phyloP scores from a whole-genome alignment of 2,888 invertebrate genomes.

The Drosophila mulleri region DNA sequence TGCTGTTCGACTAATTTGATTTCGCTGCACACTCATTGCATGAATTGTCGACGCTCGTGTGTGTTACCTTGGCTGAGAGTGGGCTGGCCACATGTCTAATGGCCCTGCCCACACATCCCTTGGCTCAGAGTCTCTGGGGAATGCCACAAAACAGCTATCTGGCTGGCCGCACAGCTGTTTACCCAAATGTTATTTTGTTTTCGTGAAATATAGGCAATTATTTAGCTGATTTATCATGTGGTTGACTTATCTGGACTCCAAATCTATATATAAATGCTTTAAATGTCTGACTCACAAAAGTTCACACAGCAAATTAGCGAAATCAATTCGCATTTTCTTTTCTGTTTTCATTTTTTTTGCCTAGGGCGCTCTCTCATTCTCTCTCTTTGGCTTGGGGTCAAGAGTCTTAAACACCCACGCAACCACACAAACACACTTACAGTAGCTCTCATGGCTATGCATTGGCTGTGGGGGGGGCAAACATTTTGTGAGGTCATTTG shows the following conservation, averaged over 20 bases:
- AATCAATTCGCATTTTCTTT: constrained; percentile 65
- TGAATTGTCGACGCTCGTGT: constrained; percentile 15
- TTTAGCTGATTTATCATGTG: constrained; percentile 25
- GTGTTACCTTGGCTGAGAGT: neutral
- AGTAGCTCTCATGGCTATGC: neutral
- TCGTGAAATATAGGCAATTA: constrained; percentile 33
- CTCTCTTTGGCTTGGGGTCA: constrained; percentile 39
- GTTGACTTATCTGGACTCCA: constrained; percentile 13
- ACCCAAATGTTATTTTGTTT: constrained; percentile 16
- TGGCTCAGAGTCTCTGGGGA: neutral
- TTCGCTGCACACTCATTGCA: constrained; percentile 4
- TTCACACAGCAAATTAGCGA: constrained; percentile 60
- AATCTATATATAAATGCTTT: constrained; percentile 44
- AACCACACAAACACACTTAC: constrained; percentile 11
- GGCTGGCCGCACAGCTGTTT: constrained; percentile 1
- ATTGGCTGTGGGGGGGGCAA: constrained; percentile 15
- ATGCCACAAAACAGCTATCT: constrained; percentile 15
- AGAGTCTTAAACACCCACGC: constrained; percentile 31
- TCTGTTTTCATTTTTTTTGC: constrained; percentile 20
- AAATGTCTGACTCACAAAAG: constrained; percentile 35
- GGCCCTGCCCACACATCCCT: constrained; percentile 13
- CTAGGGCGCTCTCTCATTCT: constrained; percentile 19
- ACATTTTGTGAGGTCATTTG: constrained; percentile 62
- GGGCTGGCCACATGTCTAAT: constrained; percentile 24
- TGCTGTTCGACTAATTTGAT: neutral